Evolutionary conservation across 2,113 vertebrate species (phyloP).

Genomic region (Chaetodon auriga): DNA sequence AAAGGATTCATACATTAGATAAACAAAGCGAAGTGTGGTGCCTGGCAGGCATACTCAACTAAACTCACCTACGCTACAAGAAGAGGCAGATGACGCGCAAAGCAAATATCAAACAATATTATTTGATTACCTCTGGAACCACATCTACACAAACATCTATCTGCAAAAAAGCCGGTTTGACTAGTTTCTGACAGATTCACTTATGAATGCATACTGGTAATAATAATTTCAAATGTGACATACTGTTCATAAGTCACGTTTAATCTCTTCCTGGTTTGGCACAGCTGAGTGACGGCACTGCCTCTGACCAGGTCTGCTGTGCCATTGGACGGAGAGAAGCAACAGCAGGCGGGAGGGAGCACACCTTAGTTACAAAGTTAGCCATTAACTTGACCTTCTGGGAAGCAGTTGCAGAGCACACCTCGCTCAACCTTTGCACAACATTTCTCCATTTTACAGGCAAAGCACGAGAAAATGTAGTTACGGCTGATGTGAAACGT

Average conservation of each 20-base stretch:
- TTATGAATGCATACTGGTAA: not conserved
- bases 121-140: not conserved
- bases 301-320: conserved; percentile 36
- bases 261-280: conserved; percentile 60
- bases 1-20: conserved; percentile 1
- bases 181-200: not conserved
- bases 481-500: conserved; percentile 27
- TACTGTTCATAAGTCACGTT: conserved; percentile 11
- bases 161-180: conserved; percentile 5
- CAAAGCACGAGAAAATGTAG: conserved; percentile 34
- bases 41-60: not conserved
- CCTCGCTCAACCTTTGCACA: conserved; percentile 82
- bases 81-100: not conserved
- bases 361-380: conserved; percentile 78
- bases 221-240: conserved; percentile 2
- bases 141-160: not conserved
- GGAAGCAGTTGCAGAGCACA: conserved; percentile 68
- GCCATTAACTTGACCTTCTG: conserved; percentile 81
- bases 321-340: conserved; percentile 58
- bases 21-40: conserved; percentile 46
- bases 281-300: conserved; percentile 16
- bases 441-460: conserved; percentile 70
- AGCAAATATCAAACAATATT: conserved; percentile 23
- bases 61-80: not conserved
- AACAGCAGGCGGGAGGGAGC: conserved; percentile 50